Evolutionary conservation across 2,113 vertebrate genomes (phyloP).

Genomic region (Cololabis saira): DNA sequence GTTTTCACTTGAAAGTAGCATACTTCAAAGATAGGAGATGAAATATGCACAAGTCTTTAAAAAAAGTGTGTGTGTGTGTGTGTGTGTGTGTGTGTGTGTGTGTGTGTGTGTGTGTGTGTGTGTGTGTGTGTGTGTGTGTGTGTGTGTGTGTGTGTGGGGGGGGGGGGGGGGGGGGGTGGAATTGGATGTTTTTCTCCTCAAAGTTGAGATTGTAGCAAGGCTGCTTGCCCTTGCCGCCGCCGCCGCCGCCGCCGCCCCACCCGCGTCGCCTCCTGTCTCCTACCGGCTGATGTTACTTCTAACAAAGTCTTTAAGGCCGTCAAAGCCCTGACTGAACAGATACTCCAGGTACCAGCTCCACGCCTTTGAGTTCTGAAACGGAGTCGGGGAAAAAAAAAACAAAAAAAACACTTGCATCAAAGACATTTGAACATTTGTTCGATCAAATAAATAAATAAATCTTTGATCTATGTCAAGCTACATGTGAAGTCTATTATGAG

Average conservation of each 20-base stretch:
- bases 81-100: too few relatives aligned
- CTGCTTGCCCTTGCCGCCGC: too few relatives aligned
- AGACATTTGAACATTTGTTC: constrained; percentile 14
- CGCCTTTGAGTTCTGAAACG: constrained; percentile 77
- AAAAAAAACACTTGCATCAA: not conserved
- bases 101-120: too few relatives aligned
- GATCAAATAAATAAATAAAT: constrained; percentile 19
- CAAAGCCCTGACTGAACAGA: constrained; percentile 85
- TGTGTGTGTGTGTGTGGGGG: too few relatives aligned
- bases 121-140: too few relatives aligned
- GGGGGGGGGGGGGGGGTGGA: not conserved
- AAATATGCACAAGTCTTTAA: constrained; percentile 70
- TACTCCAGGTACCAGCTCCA: constrained; percentile 92
- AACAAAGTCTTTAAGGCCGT: constrained; percentile 87
- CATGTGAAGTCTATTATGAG: constrained; percentile 20
- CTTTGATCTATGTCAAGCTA: constrained; percentile 28
- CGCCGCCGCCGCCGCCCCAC: constrained; percentile 5
- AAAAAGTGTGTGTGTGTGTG: too few relatives aligned
- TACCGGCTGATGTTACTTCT: constrained; percentile 81
- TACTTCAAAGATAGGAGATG: not conserved
- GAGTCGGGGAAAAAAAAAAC: not conserved
- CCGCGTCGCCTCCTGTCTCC: not conserved
- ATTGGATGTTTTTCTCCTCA: constrained; percentile 2
- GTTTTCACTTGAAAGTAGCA: constrained; percentile 2
- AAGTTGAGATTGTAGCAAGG: not conserved